Evolutionary conservation across 1,140 invertebrate genomes (phyloP).

Genomic region (Hylyphantes graminicola): DNA sequence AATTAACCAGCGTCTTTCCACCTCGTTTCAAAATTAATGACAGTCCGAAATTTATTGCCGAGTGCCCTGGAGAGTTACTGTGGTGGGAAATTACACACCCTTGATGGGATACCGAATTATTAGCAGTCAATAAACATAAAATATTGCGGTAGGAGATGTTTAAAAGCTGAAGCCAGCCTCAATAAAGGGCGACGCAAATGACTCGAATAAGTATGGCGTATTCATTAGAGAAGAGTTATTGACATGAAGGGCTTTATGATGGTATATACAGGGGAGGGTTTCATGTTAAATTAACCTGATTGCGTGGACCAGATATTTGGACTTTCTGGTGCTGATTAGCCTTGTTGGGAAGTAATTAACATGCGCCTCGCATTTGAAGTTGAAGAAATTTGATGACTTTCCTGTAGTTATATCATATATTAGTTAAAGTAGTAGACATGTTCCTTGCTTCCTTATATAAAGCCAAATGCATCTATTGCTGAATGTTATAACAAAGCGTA

Average conservation of each 20-base stretch:
- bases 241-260: not conserved
- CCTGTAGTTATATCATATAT: no score
- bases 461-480: no score
- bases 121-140: constrained; percentile 50
- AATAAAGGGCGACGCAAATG: constrained; percentile 4
- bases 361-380: no score
- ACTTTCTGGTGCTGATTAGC: no score
- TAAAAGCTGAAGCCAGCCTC: constrained; percentile 4
- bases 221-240: constrained; percentile 42
- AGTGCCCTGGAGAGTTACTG: not conserved
- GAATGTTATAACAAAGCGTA: no score
- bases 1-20: not conserved
- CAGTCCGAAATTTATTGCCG: constrained; percentile 19
- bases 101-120: constrained; percentile 37
- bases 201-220: constrained; percentile 35
- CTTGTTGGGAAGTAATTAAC: no score
- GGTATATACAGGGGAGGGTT: no score
- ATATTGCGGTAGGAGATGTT: constrained; percentile 9
- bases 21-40: constrained; percentile 24
- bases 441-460: no score
- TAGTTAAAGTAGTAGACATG: no score
- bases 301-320: no score
- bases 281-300: no score
- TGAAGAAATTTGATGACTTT: no score
- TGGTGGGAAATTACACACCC: constrained; percentile 23